Conservation (phyloP, 2,797 vertebrate species). For the Carduelis carduelis region DNA sequence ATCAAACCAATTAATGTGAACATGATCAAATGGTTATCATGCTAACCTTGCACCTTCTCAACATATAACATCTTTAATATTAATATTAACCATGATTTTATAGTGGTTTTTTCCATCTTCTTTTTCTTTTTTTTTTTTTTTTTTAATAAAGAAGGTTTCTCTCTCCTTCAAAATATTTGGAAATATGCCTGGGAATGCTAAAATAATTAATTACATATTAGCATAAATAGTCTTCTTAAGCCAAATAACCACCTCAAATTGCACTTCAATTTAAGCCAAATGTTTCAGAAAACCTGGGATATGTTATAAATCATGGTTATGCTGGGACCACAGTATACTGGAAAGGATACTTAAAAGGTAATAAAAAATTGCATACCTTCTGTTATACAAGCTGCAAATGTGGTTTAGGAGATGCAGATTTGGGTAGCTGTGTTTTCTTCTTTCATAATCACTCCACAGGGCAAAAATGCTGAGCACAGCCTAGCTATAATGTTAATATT, state of each 20-base stretch:
- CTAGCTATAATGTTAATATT: neutral
- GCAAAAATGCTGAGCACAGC: neutral
- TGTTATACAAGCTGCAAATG: neutral
- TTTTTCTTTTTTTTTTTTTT: no score
- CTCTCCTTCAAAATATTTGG: neutral
- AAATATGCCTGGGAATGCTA: neutral
- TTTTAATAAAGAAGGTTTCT: neutral
- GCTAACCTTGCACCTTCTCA: neutral
- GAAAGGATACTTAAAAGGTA: neutral
- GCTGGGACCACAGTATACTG: neutral
- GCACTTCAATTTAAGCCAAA: neutral
- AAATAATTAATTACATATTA: neutral
- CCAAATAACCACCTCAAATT: neutral
- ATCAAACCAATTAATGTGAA: neutral
- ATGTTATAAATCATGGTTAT: neutral
- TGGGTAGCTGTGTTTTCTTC: neutral
- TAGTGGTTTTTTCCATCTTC: rapidly evolving
- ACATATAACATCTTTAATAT: neutral
- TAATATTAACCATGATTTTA: neutral
- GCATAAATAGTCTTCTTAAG: neutral
- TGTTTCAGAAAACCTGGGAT: neutral
- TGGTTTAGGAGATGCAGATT: neutral
- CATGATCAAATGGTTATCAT: neutral
- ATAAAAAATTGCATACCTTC: neutral
- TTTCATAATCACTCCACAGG: neutral